These are phyloP conservation scores for Protophormia terraenovae DNA, from an alignment of 2,888 invertebrate genomes.

Conservation along the genomic window DNA sequence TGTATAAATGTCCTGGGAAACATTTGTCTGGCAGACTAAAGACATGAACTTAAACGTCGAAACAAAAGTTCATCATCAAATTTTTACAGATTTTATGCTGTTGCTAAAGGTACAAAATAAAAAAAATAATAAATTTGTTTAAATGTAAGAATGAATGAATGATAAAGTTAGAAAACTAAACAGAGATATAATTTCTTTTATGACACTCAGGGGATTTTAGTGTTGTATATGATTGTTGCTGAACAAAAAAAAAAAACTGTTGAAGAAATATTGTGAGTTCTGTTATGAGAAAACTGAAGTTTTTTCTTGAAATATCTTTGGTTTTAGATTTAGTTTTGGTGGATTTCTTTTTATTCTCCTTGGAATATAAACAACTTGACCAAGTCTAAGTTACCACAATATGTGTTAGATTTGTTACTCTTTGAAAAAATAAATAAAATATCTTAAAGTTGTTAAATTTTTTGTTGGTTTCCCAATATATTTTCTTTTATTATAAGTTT, in stretches of 20 bases:
- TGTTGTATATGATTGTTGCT: conserved; percentile 15
- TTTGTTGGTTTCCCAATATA: too few species aligned
- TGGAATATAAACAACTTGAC: conserved; percentile 55
- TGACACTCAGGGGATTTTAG: conserved; percentile 53
- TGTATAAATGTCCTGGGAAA: conserved; percentile 77
- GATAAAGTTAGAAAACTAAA: not conserved
- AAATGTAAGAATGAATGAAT: not conserved
- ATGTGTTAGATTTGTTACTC: not conserved
- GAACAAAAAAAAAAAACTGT: conserved; percentile 23
- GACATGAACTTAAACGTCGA: conserved; percentile 58
- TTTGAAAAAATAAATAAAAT: not conserved
- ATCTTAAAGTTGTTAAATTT: conserved; percentile 52
- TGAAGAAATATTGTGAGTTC: not conserved
- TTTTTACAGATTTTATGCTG: conserved; percentile 36
- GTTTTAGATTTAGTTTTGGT: not conserved
- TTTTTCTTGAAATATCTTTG: too few species aligned
- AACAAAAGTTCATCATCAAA: conserved; percentile 58
- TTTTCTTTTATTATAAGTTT: not conserved
- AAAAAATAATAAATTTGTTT: not conserved
- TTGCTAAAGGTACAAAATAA: not conserved
- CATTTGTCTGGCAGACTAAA: conserved; percentile 77
- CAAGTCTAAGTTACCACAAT: conserved; percentile 8
- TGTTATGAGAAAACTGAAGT: too few species aligned
- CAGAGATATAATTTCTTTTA: conserved; percentile 61
- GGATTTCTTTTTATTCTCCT: conserved; percentile 17